Evolutionary conservation across 2,888 invertebrate genomes (phyloP).

Genomic region (Hemaris fuciformis): DNA sequence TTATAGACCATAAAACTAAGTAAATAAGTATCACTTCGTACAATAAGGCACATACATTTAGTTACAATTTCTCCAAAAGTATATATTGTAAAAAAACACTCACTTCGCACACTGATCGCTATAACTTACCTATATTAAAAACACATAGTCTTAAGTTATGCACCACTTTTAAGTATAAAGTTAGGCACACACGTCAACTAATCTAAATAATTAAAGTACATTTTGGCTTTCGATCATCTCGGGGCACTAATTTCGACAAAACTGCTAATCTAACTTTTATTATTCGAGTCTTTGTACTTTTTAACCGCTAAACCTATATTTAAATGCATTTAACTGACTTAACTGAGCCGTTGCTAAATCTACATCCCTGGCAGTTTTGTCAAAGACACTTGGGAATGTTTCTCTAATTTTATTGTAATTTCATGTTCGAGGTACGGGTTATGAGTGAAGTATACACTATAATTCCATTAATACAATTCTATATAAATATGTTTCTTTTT

Average conservation of each 20-base stretch:
- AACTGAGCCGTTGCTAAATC: constrained; percentile 48
- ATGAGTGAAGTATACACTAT: constrained; percentile 22
- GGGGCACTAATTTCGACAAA: constrained; percentile 45
- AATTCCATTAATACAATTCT: constrained; percentile 16
- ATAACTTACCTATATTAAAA: constrained; percentile 34
- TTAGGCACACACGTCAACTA: constrained; percentile 35
- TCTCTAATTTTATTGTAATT: constrained; percentile 35
- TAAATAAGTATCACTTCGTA: constrained; percentile 52
- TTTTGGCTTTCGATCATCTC: constrained; percentile 60
- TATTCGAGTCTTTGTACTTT: constrained; percentile 73
- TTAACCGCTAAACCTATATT: constrained; percentile 64
- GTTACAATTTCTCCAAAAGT: constrained; percentile 38
- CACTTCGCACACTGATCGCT: constrained; percentile 44
- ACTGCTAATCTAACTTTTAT: constrained; percentile 46
- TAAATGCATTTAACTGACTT: constrained; percentile 74
- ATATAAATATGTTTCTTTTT: background rate
- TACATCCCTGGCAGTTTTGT: constrained; percentile 48
- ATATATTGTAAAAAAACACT: constrained; percentile 38
- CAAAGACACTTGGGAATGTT: constrained; percentile 59
- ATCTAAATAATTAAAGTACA: constrained; percentile 49
- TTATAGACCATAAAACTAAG: constrained; percentile 16
- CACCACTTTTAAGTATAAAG: constrained; percentile 45
- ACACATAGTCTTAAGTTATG: constrained; percentile 38
- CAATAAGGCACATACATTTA: constrained; percentile 65
- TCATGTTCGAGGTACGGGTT: constrained; percentile 37